Evolutionary conservation across 2,888 invertebrate genomes (phyloP), one percentile per base, ranked within the genome.

Genomic region (Leucophora obtusa): DNA sequence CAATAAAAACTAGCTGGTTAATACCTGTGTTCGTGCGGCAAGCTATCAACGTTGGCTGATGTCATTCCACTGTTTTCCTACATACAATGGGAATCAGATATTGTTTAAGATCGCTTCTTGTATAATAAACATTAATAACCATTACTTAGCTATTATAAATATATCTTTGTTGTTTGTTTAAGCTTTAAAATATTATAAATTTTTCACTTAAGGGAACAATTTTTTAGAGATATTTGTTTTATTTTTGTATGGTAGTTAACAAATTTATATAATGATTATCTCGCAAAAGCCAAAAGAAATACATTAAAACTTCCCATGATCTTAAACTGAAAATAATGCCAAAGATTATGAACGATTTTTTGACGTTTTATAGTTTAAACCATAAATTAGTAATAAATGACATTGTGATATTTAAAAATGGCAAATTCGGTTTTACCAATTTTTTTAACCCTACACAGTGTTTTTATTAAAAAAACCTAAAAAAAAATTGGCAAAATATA

Each of bases 131-230:
- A 47, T n/a, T n/a, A 47, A 47, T 47, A 47, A 47, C 43, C n/a
- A 47, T 47, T 47, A 47, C 43, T 47, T n/a, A 47, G n/a, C 43
- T n/a, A 47, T 47, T 47, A 47, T 47, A 47, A n/a, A n/a, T 14
- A 47, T 47, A 5, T 47, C 43, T 14, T 14, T 38, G 2, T 38
- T 38, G 11, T 38, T 38, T 47, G 43, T 47, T 38, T 47, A 47
- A 47, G 43, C 43, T 47, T 47, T 47, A 14, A 47, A n/a, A 47
- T 6, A n/a, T 6, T 0, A 47, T n/a, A 47, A 10, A 38, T n/a
- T 47, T 47, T 38, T 47, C 0, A 47, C 43, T n/a, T n/a, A 47
- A 47, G n/a, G 43, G 6, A n/a, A n/a, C 14, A 14, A n/a, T 9
- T 8, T 35, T 35, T 35, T 35, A 35, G 35, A 10, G 35, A 8